Percentiles rank a stretch among this genome's conserved stretches.
Evolutionary conservation across 2,113 vertebrate genomes (phyloP).

Genomic region (Poecilia latipinna): DNA sequence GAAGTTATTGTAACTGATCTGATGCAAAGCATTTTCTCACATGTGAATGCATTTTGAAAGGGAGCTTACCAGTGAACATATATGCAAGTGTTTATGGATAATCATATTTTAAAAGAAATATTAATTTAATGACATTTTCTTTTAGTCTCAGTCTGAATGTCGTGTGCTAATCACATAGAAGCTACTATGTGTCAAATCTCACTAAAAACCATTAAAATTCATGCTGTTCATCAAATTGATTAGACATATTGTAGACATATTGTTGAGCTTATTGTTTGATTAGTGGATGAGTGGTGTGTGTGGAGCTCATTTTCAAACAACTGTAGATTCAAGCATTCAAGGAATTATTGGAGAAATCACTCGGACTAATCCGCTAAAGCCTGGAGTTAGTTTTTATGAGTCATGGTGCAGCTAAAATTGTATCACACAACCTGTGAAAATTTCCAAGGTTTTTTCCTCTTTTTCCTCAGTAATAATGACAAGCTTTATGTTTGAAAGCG

Average conservation of each 20-base stretch:
- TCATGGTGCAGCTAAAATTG: no score
- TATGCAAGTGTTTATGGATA: not conserved
- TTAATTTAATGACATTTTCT: not conserved
- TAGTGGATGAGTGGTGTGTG: constrained; percentile 1
- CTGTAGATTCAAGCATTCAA: no score
- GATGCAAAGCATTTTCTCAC: not conserved
- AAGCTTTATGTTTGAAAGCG: no score
- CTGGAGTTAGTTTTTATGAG: no score
- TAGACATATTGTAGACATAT: not conserved
- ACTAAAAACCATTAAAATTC: not conserved
- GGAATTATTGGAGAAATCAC: no score
- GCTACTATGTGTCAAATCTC: not conserved
- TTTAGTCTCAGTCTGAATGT: not conserved
- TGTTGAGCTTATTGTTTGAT: not conserved
- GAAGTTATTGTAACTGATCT: not conserved
- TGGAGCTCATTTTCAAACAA: not conserved
- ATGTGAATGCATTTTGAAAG: not conserved
- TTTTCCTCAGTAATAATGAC: no score
- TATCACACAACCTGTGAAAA: no score
- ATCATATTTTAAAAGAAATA: no score
- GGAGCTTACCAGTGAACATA: not conserved
- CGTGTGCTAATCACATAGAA: not conserved
- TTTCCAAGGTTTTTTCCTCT: no score
- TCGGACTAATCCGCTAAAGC: no score
- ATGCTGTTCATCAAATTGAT: not conserved